A percentile compares a stretch with the other conserved stretches of the same genome.
These are phyloP conservation scores for Aselliscus stoliczkanus DNA, from an alignment of 2,797 vertebrate species.

Conservation along the genomic window DNA sequence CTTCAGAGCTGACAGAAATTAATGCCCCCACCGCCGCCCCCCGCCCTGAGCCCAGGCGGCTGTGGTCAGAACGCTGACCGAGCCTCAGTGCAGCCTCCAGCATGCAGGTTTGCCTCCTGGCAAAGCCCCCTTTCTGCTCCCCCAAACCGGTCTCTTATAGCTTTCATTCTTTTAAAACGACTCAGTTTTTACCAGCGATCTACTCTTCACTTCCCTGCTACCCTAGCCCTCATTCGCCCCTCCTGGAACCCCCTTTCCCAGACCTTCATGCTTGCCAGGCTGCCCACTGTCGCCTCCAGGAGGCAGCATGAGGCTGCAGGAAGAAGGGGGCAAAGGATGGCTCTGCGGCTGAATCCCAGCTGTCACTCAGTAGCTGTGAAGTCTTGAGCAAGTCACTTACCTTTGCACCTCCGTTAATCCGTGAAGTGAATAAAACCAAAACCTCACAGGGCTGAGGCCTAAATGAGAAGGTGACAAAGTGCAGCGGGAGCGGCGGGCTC, in stretches of 20 bases:
- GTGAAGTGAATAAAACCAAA: not conserved
- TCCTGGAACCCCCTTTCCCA: not conserved
- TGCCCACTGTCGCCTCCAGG: not conserved
- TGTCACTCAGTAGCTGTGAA: not conserved
- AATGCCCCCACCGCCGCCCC: accelerated
- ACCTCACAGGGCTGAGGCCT: not conserved
- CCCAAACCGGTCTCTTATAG: not conserved
- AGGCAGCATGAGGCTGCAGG: not conserved
- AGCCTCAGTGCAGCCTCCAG: not conserved
- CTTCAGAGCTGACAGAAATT: accelerated
- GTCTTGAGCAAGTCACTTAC: not conserved
- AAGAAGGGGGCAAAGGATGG: not conserved
- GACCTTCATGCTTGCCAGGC: not conserved
- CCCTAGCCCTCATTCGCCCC: not conserved
- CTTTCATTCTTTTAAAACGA: not conserved
- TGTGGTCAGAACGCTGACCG: too few relatives aligned
- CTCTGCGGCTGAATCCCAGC: not conserved
- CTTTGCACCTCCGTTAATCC: not conserved
- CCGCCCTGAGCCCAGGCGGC: too few relatives aligned
- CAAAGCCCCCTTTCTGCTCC: accelerated
- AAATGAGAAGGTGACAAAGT: not conserved
- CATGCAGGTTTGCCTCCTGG: not conserved
- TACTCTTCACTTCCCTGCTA: not conserved
- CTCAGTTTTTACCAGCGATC: not conserved
- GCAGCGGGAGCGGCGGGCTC: not conserved